Base-by-base conservation (phyloP, 2,888 invertebrate genomes). In the Drosophila bunnanda region DNA sequence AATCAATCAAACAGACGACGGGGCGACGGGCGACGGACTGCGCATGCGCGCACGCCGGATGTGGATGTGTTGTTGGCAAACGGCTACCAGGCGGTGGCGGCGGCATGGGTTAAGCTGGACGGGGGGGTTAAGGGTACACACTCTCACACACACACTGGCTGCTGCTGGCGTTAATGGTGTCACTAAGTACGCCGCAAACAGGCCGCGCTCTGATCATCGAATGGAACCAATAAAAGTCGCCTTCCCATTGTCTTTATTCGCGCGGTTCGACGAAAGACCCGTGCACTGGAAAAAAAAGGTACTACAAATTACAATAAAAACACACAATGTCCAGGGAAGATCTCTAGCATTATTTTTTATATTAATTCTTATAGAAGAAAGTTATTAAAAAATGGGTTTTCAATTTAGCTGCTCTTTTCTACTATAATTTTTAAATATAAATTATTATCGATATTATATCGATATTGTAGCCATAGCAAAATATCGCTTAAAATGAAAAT, bases 201-300 rank as follows among this genome's bases (percentile, higher is more conserved):
- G 76, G 64, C 66, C 76, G 61, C 57, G 46, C 59, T 59, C 86
- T 90, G 89, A 91, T 91, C 91, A 91, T 91, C 91, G 91, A 91
- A 91, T 91, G 91, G 91, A 91, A 91, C 90, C 90, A 90, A 91
- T 91, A 90, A 84, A 84, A 84, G 83, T 86, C 72, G 87, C 81
- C 83, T 83, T 84, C 34, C 65, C 83, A 84, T 84, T 84, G 83
- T 84, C 80, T 83, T 83, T 64, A 81, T 81, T 86, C 75, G 86
- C 86, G 83, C 84, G 77, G 75, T 75, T 70, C 78, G 76, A 1
- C 10, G 10, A 17, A 5, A 17, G 17, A 5, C 17, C 17, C 17
- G 17, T 39, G 53, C 38, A 59, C 59, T 48, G 15, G 1, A 44
- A 57, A 8, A 57, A 36, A 17, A 34, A 15, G 10, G 4, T 22